A percentile compares a stretch with the other conserved stretches of the same genome.
These are phyloP conservation scores for Arvicanthis niloticus DNA, from an alignment of 2,113 vertebrate genomes.

Conservation along the genomic window DNA sequence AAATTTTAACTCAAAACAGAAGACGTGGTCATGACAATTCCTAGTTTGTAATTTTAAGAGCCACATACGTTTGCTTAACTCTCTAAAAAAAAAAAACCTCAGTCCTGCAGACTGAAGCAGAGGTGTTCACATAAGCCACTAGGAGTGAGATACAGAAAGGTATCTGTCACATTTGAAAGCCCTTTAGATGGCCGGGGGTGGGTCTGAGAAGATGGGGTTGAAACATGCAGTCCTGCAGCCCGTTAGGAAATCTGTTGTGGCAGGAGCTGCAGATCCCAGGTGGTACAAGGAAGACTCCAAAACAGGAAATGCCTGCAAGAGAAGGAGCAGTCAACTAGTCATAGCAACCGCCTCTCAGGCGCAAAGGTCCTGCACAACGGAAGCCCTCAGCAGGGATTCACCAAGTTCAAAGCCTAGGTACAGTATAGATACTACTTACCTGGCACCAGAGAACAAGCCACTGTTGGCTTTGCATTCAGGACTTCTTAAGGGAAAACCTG, in stretches of 20 bases:
- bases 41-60: slow-evolving; percentile 44
- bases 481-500: neutral
- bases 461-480: neutral
- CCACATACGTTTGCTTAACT: neutral
- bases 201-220: neutral
- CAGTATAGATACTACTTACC: neutral
- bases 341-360: neutral
- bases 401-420: neutral
- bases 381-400: neutral
- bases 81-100: neutral
- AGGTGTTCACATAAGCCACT: slow-evolving; percentile 48
- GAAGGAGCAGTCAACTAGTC: neutral
- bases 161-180: slow-evolving; percentile 40
- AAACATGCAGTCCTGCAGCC: neutral
- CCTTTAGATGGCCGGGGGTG: neutral
- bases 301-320: neutral
- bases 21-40: neutral
- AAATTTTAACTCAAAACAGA: slow-evolving; percentile 37
- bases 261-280: neutral
- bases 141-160: slow-evolving; percentile 24
- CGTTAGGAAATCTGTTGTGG: neutral
- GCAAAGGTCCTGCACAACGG: neutral
- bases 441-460: neutral
- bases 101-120: neutral
- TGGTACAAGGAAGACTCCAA: neutral